Conservation (phyloP, 2,113 vertebrate species). For the Dendrocopos noguchii region DNA sequence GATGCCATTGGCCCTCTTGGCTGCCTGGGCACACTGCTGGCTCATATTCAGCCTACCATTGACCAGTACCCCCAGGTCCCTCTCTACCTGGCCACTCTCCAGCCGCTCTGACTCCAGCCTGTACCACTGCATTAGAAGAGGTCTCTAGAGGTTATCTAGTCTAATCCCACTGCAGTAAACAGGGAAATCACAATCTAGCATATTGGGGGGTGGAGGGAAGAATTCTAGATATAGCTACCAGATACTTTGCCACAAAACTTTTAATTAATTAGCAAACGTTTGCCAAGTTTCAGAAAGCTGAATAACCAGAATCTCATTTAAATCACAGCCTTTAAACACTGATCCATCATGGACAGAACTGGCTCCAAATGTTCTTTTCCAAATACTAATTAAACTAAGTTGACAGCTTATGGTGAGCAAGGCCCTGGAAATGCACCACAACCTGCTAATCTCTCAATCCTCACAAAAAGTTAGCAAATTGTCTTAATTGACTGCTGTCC, state of each 20-base stretch:
- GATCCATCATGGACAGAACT: neutral
- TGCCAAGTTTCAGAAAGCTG: conserved; percentile 15
- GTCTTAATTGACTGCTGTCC: neutral
- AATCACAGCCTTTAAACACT: conserved; percentile 14
- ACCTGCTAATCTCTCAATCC: neutral
- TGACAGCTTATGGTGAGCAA: neutral
- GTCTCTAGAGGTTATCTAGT: no score
- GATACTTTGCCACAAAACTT: neutral
- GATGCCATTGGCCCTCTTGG: no score
- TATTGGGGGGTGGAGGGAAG: no score
- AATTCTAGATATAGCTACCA: neutral
- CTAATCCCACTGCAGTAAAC: no score
- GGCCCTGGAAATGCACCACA: neutral
- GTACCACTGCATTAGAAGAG: no score
- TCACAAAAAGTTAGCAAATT: neutral
- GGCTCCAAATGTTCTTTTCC: neutral
- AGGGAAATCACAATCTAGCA: no score
- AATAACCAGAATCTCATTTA: neutral
- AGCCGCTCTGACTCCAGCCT: no score
- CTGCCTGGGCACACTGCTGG: no score
- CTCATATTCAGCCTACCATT: no score
- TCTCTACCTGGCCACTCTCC: no score
- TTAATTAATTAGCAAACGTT: conserved; percentile 18
- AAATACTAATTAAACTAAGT: neutral
- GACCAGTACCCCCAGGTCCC: no score